Conservation (phyloP, 2,113 vertebrate genomes). For the Callaeas wilsoni region DNA sequence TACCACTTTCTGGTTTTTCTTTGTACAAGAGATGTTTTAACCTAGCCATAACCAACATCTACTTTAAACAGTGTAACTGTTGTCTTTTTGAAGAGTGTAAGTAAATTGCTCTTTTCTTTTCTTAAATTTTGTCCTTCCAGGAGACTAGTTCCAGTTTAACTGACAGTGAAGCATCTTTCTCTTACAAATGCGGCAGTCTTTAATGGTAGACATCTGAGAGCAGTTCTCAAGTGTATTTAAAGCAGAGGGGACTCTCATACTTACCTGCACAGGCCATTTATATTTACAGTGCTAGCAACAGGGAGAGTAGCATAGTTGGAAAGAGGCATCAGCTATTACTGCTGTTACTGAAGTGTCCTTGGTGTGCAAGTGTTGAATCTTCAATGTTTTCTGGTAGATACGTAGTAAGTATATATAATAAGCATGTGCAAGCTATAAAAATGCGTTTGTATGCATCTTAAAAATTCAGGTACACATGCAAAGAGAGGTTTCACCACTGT, state of each 20-base stretch:
- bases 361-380: not conserved
- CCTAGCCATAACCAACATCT: not conserved
- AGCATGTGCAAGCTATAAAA: not conserved
- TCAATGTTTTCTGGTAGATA: not conserved
- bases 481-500: not conserved
- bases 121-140: not conserved
- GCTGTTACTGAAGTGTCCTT: not conserved
- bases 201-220: not conserved
- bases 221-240: not conserved
- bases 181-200: not conserved
- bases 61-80: not conserved
- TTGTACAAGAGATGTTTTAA: not conserved
- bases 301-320: not conserved
- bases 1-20: not conserved
- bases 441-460: not conserved
- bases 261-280: not conserved
- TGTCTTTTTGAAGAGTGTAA: not conserved
- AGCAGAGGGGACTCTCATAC: not conserved
- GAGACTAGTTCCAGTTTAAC: not conserved
- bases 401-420: not conserved
- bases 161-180: not conserved
- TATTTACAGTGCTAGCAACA: not conserved
- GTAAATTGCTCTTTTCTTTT: not conserved
- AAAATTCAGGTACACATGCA: not conserved
- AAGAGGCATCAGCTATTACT: not conserved